Evolutionary conservation across 2,797 vertebrate genomes (phyloP).

Genomic region (Spea hammondii): DNA sequence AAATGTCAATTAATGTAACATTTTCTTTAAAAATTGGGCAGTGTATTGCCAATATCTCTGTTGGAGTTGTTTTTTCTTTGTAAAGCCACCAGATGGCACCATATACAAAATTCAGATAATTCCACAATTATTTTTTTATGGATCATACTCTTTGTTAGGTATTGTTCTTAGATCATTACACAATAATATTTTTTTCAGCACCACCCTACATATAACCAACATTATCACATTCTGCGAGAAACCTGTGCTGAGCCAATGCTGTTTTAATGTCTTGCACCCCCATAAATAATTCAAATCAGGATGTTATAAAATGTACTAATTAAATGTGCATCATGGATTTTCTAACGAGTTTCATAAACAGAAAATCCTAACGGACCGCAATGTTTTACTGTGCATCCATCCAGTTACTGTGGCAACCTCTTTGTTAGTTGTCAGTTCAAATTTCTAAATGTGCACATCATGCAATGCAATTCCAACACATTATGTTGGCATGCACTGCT

Average conservation of each 20-base stretch:
- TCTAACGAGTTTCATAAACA: neutral
- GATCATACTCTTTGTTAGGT: neutral
- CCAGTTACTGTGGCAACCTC: constrained; percentile 14
- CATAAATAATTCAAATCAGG: neutral
- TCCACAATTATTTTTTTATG: neutral
- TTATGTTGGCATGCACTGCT: neutral
- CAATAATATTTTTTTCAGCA: too few relatives aligned
- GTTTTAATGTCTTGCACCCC: neutral
- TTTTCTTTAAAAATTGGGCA: too few relatives aligned
- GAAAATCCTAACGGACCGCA: neutral
- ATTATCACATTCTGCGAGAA: neutral
- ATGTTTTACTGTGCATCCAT: neutral
- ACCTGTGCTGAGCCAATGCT: neutral
- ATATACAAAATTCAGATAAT: neutral
- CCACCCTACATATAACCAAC: neutral
- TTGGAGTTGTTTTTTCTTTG: neutral
- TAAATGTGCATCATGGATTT: neutral
- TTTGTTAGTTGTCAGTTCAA: neutral
- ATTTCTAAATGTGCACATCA: neutral
- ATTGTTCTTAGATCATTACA: neutral
- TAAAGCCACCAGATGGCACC: neutral
- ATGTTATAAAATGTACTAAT: neutral
- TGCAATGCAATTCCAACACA: neutral
- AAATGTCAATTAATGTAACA: too few relatives aligned
- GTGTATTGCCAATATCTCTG: too few relatives aligned